Base-by-base conservation (phyloP, 2,888 invertebrate species). In the Stenotaenia linearis region DNA sequence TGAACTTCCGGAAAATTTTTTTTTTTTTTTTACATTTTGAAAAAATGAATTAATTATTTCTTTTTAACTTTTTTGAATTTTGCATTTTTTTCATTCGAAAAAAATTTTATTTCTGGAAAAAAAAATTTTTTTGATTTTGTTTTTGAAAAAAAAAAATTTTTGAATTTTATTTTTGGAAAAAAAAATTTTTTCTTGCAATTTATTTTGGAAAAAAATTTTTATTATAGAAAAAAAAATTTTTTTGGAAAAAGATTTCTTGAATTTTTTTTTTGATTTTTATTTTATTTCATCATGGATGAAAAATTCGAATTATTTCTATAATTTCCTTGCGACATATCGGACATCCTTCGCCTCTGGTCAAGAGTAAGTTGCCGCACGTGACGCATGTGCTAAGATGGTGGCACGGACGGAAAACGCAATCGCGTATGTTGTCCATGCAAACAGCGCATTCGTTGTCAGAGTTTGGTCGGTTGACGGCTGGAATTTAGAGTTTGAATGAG, bases 311-410 rank as follows among this genome's bases (percentile, higher is more conserved):
- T 12, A 86, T 84, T 80, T 86, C 86, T 15, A 84, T 83, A 78
- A 88, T 88, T 75, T 86, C 85, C 79, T 86, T 86, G 6, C 88
- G 83, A 82, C 88, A 88, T 78, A 88, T 86, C 0, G 88, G 88
- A 82, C 88, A 88, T 23, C 85, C 85, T 82, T 87, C 87, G 56
- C 85, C 84, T 32, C 87, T 83, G 80, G 85, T 86, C 45, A 85
- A 84, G 23, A 88, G 83, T 81, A 87, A 84, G 61, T 85, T 84
- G n/a, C 87, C 86, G 82, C 88, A 88, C 37, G 85, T 84, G 76
- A 84, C 84, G 82, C 88, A 88, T 0, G 87, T 86, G 80, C 87
- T 85, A 84, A 88, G 84, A 83, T 88, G 88, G 82, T 87, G 86
- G 82, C 88, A 88, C 0, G 88, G 88, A 80, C 85, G 85, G 79